These are phyloP conservation scores for Yasuhikotakia modesta DNA, from an alignment of 2,797 vertebrate genomes.

Conservation along the genomic window DNA sequence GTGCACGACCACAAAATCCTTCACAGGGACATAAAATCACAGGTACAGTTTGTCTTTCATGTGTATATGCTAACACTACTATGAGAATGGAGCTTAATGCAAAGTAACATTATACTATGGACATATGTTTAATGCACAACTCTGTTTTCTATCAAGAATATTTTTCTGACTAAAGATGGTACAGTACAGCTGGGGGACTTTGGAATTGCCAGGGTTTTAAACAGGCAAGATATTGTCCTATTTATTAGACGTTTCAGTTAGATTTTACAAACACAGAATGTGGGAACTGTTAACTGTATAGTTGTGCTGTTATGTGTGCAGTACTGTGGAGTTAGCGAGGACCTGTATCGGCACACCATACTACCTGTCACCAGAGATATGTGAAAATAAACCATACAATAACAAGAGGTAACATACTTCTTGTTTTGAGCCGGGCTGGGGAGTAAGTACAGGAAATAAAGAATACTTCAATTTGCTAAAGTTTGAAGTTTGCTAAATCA, in stretches of 20 bases:
- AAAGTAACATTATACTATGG: not conserved
- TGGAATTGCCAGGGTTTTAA: conserved; percentile 95
- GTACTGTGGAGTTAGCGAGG: conserved; percentile 92
- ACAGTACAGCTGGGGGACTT: conserved; percentile 96
- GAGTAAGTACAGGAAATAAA: not conserved
- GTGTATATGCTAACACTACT: not conserved
- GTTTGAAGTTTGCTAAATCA: conserved; percentile 41
- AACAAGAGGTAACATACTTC: conserved; percentile 90
- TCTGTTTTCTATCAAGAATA: conserved; percentile 80
- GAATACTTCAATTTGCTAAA: too few species aligned
- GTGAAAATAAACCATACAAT: conserved; percentile 98
- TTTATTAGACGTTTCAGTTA: not conserved
- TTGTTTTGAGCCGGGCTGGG: not conserved
- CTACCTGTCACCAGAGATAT: conserved; percentile 97
- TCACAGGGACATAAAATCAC: conserved; percentile 98
- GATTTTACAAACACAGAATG: not conserved
- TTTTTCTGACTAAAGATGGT: conserved; percentile 96
- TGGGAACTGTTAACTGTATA: not conserved
- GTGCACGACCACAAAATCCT: conserved; percentile 97
- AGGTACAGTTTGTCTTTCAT: conserved; percentile 75
- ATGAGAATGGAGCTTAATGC: not conserved
- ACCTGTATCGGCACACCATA: conserved; percentile 98
- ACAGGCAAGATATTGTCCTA: conserved; percentile 78
- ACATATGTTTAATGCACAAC: not conserved
- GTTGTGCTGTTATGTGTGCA: conserved; percentile 65